These are phyloP conservation scores for Larimichthys crocea DNA, from an alignment of 2,113 vertebrate genomes.

Conservation along the genomic window DNA sequence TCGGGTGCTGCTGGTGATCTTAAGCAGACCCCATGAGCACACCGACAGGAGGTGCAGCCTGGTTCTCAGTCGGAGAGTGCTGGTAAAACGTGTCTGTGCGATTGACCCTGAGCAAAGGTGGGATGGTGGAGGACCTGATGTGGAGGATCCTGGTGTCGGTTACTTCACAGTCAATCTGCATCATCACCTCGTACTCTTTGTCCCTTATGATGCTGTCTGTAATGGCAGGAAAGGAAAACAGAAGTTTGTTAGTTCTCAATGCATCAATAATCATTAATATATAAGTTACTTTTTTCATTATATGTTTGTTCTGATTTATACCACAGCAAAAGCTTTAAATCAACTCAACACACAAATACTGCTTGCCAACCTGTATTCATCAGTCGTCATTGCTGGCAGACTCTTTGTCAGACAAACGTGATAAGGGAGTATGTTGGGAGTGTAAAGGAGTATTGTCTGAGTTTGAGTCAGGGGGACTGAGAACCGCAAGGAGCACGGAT, in stretches of 20 bases:
- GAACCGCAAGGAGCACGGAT: conserved; percentile 7
- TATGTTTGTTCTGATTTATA: neutral
- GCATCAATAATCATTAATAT: neutral
- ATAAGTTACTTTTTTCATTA: neutral
- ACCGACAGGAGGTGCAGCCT: conserved; percentile 83
- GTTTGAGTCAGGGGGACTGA: conserved; percentile 23
- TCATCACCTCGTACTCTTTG: conserved; percentile 95
- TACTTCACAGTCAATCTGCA: conserved; percentile 98
- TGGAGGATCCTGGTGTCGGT: conserved; percentile 95
- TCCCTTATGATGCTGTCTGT: conserved; percentile 93
- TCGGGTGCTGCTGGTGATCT: conserved; percentile 1
- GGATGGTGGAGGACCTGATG: conserved; percentile 93
- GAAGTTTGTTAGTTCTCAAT: conserved; percentile 3
- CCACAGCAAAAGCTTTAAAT: neutral
- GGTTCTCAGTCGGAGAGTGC: conserved; percentile 75
- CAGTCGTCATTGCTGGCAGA: neutral
- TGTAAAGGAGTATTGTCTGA: conserved; percentile 12
- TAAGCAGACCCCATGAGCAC: conserved; percentile 88
- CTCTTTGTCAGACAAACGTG: neutral
- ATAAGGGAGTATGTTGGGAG: conserved; percentile 6
- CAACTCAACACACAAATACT: neutral
- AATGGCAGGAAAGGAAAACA: conserved; percentile 13
- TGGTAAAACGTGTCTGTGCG: conserved; percentile 86
- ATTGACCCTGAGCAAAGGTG: conserved; percentile 90
- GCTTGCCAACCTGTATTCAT: neutral